A percentile compares a stretch with the other conserved stretches of the same genome.
phyloP scores from a whole-genome alignment of 2,888 invertebrate species.

The Electrophaes corylata region DNA sequence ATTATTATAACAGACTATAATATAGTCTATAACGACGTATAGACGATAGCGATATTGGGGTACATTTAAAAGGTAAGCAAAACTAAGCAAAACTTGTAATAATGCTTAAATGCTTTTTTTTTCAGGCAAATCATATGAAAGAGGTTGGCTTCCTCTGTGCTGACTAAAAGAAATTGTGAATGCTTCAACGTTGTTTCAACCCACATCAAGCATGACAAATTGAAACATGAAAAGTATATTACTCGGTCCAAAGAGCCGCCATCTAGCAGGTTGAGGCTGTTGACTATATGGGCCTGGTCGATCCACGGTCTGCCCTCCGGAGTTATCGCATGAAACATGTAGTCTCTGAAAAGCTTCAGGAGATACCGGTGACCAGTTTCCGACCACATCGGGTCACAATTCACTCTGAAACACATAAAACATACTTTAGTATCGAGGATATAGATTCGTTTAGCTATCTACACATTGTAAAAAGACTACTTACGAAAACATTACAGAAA shows the following conservation, averaged over 20 bases:
- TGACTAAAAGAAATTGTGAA: too few species aligned
- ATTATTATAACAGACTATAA: not conserved
- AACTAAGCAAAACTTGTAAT: too few species aligned
- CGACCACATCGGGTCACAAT: conserved; percentile 97
- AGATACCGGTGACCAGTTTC: conserved; percentile 99
- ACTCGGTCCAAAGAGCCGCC: conserved; percentile 92
- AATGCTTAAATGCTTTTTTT: too few species aligned
- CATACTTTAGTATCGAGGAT: too few species aligned
- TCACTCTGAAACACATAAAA: conserved; percentile 84
- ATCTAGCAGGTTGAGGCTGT: conserved; percentile 96
- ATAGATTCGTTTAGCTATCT: not conserved
- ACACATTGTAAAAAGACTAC: not conserved
- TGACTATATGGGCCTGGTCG: conserved; percentile 97
- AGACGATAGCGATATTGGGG: too few species aligned
- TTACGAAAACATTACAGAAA: too few species aligned
- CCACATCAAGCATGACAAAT: too few species aligned
- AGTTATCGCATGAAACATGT: conserved; percentile 97
- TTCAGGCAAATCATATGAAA: too few species aligned
- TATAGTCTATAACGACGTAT: not conserved
- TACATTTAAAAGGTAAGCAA: too few species aligned
- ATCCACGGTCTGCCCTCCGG: conserved; percentile 97
- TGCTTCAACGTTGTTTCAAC: too few species aligned
- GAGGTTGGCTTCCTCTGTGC: too few species aligned
- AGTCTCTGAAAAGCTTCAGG: conserved; percentile 98
- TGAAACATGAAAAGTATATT: conserved; percentile 6